Percentiles rank a stretch among this genome's conserved stretches.
Evolutionary conservation across 2,888 invertebrate genomes (phyloP).

Genomic region (Stegophylla sp.): DNA sequence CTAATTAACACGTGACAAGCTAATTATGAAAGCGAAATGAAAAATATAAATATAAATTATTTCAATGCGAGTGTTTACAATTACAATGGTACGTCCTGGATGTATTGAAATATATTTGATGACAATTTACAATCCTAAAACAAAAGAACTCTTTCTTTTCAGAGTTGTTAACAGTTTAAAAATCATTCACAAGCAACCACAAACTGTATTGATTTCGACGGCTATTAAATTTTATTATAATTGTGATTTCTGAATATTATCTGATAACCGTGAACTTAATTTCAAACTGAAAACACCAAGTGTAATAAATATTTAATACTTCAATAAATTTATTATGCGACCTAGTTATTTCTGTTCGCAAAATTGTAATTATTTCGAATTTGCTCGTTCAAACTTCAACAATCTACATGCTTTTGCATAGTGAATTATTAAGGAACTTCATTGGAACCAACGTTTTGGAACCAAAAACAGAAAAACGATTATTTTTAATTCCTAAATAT

Average conservation of each 20-base stretch:
- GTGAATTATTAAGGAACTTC: not conserved
- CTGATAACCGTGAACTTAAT: not conserved
- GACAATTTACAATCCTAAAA: no score
- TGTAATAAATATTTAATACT: not conserved
- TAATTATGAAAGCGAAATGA: no score
- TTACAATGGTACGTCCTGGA: no score
- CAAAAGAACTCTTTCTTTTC: no score
- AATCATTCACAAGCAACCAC: not conserved
- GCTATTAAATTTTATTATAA: not conserved
- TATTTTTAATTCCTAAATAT: no score
- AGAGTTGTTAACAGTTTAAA: not conserved
- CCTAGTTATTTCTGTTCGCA: not conserved
- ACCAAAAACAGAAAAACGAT: no score
- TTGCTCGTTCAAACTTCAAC: not conserved
- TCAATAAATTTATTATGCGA: not conserved
- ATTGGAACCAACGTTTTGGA: no score
- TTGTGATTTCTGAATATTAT: not conserved
- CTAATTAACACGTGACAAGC: no score
- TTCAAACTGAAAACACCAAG: not conserved
- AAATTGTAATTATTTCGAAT: conserved; percentile 7
- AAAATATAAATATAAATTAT: no score
- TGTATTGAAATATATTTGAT: no score
- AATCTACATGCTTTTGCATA: not conserved
- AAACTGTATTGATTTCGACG: not conserved
- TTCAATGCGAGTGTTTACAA: no score